phyloP scores from a whole-genome alignment of 2,888 invertebrate species.

The Caenorhabditis afra region DNA sequence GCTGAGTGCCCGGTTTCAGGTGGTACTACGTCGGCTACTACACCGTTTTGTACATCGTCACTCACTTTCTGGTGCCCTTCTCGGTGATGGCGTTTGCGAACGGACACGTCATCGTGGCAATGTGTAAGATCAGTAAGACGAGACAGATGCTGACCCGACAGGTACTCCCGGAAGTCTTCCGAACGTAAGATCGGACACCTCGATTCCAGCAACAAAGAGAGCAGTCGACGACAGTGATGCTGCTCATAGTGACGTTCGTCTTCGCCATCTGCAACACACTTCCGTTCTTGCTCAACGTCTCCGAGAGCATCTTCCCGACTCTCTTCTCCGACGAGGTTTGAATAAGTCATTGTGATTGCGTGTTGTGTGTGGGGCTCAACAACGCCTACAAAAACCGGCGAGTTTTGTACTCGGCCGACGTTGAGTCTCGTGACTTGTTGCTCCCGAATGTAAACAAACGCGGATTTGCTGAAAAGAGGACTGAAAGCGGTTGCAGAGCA shows the following conservation, averaged over 20 bases:
- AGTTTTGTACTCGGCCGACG: conserved; percentile 14
- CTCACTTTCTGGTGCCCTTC: conserved; percentile 79
- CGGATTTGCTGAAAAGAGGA: conserved; percentile 1
- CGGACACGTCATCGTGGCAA: conserved; percentile 72
- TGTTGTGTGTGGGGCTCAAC: conserved; percentile 6
- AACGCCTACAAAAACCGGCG: conserved; percentile 24
- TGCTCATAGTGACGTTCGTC: conserved; percentile 77
- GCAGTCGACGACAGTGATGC: conserved; percentile 78
- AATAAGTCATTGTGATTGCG: conserved; percentile 54
- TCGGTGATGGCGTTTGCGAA: conserved; percentile 75
- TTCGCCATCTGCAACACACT: conserved; percentile 78
- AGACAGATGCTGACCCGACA: conserved; percentile 75
- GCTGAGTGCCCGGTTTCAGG: conserved; percentile 21
- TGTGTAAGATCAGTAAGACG: conserved; percentile 72
- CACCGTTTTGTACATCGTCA: conserved; percentile 76
- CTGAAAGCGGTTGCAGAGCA: conserved; percentile 56
- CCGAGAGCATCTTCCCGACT: conserved; percentile 74
- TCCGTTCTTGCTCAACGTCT: conserved; percentile 76
- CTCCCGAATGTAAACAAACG: conserved; percentile 24
- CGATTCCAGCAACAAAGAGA: conserved; percentile 76
- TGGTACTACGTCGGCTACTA: conserved; percentile 77
- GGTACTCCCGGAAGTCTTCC: conserved; percentile 49
- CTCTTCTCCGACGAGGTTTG: conserved; percentile 66
- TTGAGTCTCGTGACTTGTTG: conserved; percentile 37
- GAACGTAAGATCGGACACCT: background rate